Conservation (phyloP, 2,888 invertebrate genomes). For the Tipula helvola region DNA sequence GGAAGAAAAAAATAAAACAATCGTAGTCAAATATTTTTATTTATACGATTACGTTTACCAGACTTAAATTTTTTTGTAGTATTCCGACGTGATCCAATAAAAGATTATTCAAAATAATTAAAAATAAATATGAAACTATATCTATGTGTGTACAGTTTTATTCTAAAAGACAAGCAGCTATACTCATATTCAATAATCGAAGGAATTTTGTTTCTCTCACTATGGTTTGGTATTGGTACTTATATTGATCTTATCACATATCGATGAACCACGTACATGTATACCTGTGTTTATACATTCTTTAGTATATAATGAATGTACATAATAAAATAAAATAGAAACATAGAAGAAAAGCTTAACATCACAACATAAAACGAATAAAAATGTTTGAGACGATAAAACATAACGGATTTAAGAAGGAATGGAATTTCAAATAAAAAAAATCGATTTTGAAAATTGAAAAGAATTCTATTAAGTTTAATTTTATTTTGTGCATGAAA, state of each 20-base stretch:
- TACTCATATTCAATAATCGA: not conserved
- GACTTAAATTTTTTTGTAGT: no score
- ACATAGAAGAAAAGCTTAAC: not conserved
- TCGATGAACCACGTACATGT: not conserved
- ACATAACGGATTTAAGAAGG: not conserved
- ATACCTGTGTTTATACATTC: not conserved
- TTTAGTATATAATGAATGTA: not conserved
- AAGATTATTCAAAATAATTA: not conserved
- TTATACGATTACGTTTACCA: no score
- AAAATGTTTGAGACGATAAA: not conserved
- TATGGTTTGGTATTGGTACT: no score
- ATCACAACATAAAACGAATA: not conserved
- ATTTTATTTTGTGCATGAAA: not conserved
- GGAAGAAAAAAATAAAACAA: no score
- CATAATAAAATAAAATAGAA: not conserved
- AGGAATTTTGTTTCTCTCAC: not conserved
- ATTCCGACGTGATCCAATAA: not conserved
- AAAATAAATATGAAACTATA: not conserved
- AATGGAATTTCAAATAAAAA: not conserved
- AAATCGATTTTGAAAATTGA: not conserved
- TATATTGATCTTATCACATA: not conserved
- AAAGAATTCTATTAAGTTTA: not conserved
- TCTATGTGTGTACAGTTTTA: not conserved
- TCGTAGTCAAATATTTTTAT: no score
- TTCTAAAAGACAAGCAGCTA: not conserved